Evolutionary conservation across 2,113 vertebrate species (phyloP).

Genomic region (Enhydra lutris): DNA sequence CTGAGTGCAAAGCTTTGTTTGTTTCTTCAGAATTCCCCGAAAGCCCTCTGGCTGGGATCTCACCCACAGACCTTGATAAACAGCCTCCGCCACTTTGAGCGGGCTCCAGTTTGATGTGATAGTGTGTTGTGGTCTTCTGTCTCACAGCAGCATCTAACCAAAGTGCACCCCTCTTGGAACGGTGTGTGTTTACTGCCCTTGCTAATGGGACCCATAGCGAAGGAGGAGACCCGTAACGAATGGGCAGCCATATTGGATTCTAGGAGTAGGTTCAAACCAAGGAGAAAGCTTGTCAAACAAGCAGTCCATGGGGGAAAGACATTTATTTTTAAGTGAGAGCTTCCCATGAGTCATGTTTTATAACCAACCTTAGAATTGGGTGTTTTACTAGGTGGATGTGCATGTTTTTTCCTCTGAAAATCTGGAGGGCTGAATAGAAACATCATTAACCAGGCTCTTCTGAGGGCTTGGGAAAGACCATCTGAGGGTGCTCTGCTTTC

Average conservation of each 20-base stretch:
- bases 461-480: background rate
- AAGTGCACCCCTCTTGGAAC: background rate
- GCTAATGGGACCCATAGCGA: background rate
- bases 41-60: background rate
- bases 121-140: background rate
- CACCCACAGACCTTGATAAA: background rate
- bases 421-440: background rate
- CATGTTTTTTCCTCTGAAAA: background rate
- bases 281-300: background rate
- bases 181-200: background rate
- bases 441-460: background rate
- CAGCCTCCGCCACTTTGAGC: background rate
- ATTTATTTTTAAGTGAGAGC: background rate
- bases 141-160: background rate
- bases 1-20: background rate
- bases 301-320: background rate
- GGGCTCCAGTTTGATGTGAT: background rate
- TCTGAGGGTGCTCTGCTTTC: background rate
- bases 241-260: background rate
- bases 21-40: background rate
- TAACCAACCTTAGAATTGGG: background rate
- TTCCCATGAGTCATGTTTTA: background rate
- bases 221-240: background rate
- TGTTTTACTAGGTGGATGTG: background rate
- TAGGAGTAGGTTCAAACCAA: background rate